Evolutionary conservation across 2,888 invertebrate genomes (phyloP), one percentile per base, ranked within the genome.

Genomic region (Pollenia labialis): DNA sequence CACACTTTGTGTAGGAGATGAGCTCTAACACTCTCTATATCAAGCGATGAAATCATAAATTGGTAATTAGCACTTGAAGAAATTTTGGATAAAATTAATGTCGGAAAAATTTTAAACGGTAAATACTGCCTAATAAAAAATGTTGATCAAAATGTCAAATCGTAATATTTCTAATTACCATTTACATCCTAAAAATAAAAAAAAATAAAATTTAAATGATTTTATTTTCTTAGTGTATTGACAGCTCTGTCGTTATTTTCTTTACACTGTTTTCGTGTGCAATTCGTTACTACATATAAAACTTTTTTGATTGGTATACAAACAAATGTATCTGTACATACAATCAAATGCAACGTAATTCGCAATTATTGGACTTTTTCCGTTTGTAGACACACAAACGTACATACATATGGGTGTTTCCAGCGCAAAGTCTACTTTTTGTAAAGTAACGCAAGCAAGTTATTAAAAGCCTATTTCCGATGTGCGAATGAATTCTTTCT

Each of bases 331-430:
- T 32, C 32, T 32, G 6, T 1, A 32, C 32, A 32, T 6, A 32
- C 32, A 32, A 32, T 32, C 32, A 32, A 32, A 32, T 32, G 32
- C 32, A 32, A 32, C 32, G 32, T 32, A 32, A 32, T 32, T 32
- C 6, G 32, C 32, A 32, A 32, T 48, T 77, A 50, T 40, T 46
- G n/a, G 56, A 32, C 66, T 42, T 52, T 76, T 54, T 48, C 10
- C 32, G n/a, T 50, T 50, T 60, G 7, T 6, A 11, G 14, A 50
- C 52, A 50, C 50, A 75, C 50, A 48, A 23, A 23, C 60, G 16
- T 52, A 68, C 32, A 6, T 32, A 32, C 32, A 32, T 23, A 23
- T 23, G 23, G 23, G 23, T 3, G 3, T 23, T 23, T 23, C 23
- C 23, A 23, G 23, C 23, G 23, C 1, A 23, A 23, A 23, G 23